Evolutionary conservation across 1,140 invertebrate species (phyloP).

Genomic region (Bombus pyrosoma): DNA sequence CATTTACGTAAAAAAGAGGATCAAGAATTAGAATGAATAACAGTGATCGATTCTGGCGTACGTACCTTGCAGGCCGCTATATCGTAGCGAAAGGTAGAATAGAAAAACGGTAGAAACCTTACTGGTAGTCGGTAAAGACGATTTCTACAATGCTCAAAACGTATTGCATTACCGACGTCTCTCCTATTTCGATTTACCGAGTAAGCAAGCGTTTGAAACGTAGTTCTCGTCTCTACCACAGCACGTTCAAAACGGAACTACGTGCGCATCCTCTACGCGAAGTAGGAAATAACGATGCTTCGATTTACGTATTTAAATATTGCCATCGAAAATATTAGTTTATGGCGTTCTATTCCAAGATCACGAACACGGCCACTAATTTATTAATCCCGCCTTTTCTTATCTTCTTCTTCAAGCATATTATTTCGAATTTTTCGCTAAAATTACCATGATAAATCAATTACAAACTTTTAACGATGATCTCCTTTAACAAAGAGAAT

Average conservation of each 20-base stretch:
- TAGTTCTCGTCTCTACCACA: background rate
- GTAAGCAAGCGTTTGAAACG: background rate
- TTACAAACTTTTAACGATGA: no score
- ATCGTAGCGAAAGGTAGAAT: background rate
- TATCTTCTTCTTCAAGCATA: background rate
- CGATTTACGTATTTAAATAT: background rate
- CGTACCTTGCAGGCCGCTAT: background rate
- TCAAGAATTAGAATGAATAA: background rate
- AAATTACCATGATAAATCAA: no score
- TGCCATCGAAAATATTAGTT: background rate
- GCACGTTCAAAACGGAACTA: background rate
- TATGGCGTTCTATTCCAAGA: background rate
- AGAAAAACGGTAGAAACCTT: background rate
- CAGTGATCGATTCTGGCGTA: no score
- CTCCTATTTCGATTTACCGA: conserved; percentile 1
- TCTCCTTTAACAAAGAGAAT: no score
- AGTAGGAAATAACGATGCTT: background rate
- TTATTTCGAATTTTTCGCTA: background rate
- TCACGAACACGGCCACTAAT: background rate
- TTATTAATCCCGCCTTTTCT: background rate
- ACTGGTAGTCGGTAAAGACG: conserved; percentile 24
- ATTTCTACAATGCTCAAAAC: background rate
- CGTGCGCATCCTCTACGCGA: background rate
- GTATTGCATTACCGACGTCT: conserved; percentile 39
- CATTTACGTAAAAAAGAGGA: background rate